Base-by-base conservation (phyloP, 2,797 vertebrate genomes). In the Dryobates pubescens region DNA sequence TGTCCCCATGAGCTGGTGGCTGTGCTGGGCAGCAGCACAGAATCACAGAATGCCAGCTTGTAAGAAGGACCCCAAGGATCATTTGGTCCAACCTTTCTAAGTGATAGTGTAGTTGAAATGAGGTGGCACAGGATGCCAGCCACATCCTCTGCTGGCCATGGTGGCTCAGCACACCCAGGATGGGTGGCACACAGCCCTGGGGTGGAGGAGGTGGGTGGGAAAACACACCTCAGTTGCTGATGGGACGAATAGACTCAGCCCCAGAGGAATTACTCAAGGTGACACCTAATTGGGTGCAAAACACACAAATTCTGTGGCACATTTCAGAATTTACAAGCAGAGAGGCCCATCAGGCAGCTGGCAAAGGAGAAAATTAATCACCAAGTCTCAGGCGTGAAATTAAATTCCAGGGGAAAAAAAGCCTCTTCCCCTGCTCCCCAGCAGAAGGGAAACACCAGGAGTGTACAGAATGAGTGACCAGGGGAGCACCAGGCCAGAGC, bases 311-410 rank as follows among this genome's bases (percentile, higher is more conserved):
- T 97, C 94, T 17, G 65, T 95, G 96, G 94, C 94, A 96, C 92
- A 80, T 86, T 47, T 65, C 95, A 93, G 96, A 96, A 97, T 97
- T 96, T 96, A 97, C 96, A 97, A 97, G 97, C 88, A 22, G 90
- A 96, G 90, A 87, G 96, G 96, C 92, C 73, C 69, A 90, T 88
- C 53, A 93, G 96, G 95, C 41, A 82, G 94, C 79, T 79, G 82
- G 88, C 86, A 89, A 86, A 71, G 94, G 86, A 88, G 95, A 94
- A 96, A 97, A 97, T 97, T 96, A 97, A 98, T 97, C 96, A 95
- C 95, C 24, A 94, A 94, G 96, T 96, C 97, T 97, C 96, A 97
- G 97, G 97, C 96, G 91, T 97, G 97, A 97, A 97, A 97, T 97
- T 97, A 97, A 97, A 97, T 97, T 97, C 97, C 89, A 90, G 93